phyloP scores from a whole-genome alignment of 2,797 vertebrate species.

The Delichon dasypus region DNA sequence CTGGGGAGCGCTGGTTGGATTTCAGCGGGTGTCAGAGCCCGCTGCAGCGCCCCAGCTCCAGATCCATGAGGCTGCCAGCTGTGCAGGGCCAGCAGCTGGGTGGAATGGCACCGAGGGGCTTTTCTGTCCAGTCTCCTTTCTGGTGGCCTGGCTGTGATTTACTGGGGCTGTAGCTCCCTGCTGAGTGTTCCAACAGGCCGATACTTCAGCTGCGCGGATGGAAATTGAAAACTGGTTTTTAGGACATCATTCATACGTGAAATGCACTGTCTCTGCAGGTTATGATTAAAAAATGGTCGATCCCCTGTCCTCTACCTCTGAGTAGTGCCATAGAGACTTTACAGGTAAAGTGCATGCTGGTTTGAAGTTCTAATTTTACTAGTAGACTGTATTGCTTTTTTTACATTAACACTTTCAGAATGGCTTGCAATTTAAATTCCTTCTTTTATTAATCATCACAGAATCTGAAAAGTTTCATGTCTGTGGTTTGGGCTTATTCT shows the following conservation, averaged over 20 bases:
- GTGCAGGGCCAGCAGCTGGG: neutral
- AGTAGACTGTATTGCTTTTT: neutral
- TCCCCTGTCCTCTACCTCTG: constrained; percentile 88
- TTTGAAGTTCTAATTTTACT: constrained; percentile 32
- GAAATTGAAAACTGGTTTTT: neutral
- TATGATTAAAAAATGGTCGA: constrained; percentile 90
- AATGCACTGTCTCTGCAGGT: constrained; percentile 77
- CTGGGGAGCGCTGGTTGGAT: neutral
- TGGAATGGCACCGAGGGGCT: neutral
- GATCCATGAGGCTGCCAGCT: constrained; percentile 56
- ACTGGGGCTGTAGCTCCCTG: neutral
- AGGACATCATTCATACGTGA: neutral
- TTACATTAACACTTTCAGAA: neutral
- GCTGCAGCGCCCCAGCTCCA: neutral
- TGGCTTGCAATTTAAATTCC: constrained; percentile 30
- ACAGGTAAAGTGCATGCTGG: constrained; percentile 67
- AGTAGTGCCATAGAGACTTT: constrained; percentile 66
- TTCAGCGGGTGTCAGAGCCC: constrained; percentile 22
- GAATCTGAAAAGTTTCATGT: constrained; percentile 11
- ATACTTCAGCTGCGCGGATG: neutral
- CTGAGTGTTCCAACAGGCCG: neutral
- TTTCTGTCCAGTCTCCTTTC: neutral
- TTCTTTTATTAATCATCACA: constrained; percentile 23
- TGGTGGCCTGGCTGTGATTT: neutral
- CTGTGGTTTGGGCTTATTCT: constrained; percentile 50